Evolutionary conservation across 2,888 invertebrate species (phyloP).

Genomic region (Parascotia fuliginaria): DNA sequence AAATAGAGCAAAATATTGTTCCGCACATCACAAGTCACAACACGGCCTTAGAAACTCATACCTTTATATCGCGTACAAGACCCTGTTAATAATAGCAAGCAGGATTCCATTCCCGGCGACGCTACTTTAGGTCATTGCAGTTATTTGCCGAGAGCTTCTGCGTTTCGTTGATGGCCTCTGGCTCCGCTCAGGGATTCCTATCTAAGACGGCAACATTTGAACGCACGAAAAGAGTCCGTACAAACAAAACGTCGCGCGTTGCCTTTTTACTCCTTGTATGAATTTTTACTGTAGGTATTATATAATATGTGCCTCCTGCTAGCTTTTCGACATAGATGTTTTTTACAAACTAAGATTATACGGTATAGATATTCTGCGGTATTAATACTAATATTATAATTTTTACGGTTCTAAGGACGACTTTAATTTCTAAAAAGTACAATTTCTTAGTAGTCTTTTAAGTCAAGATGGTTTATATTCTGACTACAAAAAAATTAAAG

Average conservation of each 20-base stretch:
- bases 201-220: conserved; percentile 42
- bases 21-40: neutral
- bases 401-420: too few species aligned
- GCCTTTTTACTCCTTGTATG: conserved; percentile 13
- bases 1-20: too few species aligned
- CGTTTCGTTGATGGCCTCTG: conserved; percentile 57
- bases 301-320: too few species aligned
- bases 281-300: too few species aligned
- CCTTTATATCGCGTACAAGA: neutral
- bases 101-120: conserved; percentile 36
- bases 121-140: conserved; percentile 52
- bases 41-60: conserved; percentile 8
- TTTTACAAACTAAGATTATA: too few species aligned
- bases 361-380: too few species aligned
- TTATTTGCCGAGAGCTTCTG: conserved; percentile 61
- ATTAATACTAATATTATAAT: too few species aligned
- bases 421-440: too few species aligned
- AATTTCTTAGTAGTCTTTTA: too few species aligned
- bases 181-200: conserved; percentile 54
- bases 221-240: conserved; percentile 30
- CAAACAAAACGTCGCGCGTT: conserved; percentile 30
- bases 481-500: neutral
- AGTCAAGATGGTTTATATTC: too few species aligned
- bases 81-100: conserved; percentile 10
- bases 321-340: too few species aligned